phyloP scores from a whole-genome alignment of 2,113 vertebrate species.

The Sylvia atricapilla region DNA sequence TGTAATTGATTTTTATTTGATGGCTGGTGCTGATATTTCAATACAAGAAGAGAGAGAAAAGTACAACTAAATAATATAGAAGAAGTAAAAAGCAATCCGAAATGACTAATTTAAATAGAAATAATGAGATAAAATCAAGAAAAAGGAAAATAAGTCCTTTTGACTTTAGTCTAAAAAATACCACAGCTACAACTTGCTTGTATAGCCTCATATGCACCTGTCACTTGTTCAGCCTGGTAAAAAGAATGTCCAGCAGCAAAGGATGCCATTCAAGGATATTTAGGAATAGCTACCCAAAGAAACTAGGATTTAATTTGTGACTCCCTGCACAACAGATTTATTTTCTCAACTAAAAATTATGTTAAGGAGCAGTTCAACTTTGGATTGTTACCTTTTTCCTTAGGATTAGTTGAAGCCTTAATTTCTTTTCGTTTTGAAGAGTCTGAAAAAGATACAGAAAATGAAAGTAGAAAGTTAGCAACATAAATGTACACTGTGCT shows the following conservation, averaged over 20 bases:
- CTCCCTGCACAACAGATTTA: neutral
- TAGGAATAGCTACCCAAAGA: neutral
- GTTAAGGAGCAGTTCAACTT: neutral
- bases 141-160: neutral
- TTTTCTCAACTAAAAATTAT: neutral
- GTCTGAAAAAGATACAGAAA: constrained; percentile 26
- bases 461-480: neutral
- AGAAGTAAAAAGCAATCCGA: neutral
- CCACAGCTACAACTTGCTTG: neutral
- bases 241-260: neutral
- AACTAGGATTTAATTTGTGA: neutral
- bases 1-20: neutral
- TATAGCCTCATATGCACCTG: neutral
- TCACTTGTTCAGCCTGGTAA: neutral
- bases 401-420: neutral
- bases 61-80: neutral
- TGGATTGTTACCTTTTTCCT: constrained; percentile 51
- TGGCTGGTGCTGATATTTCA: neutral
- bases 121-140: neutral
- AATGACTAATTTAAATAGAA: neutral
- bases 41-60: neutral
- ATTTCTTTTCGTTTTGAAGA: constrained; percentile 44
- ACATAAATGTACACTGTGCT: neutral
- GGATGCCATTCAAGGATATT: neutral
- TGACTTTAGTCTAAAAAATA: neutral